phyloP scores from a whole-genome alignment of 2,797 vertebrate genomes.

The Morus bassanus region DNA sequence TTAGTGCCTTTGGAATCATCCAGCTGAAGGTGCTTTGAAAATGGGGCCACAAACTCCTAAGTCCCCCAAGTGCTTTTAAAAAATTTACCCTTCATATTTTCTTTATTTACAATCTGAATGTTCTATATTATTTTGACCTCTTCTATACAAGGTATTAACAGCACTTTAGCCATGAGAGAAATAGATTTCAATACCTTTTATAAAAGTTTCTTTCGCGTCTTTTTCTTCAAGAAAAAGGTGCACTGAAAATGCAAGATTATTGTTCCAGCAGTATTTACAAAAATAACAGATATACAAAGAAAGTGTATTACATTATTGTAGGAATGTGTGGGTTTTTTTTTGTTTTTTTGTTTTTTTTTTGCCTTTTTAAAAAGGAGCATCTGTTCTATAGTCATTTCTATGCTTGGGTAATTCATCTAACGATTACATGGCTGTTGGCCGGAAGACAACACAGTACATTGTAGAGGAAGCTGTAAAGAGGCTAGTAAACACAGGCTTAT shows the following conservation, averaged over 20 bases:
- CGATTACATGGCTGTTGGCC: constrained; percentile 42
- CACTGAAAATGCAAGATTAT: background rate
- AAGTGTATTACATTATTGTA: background rate
- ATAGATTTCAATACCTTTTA: background rate
- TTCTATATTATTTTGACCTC: background rate
- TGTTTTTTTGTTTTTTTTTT: fast-evolving
- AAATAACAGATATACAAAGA: background rate
- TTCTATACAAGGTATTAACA: background rate
- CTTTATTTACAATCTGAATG: background rate
- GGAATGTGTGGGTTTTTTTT: background rate
- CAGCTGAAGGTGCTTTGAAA: background rate
- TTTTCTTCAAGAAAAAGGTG: background rate
- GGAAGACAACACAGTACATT: background rate
- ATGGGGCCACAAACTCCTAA: background rate
- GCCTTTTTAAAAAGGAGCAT: constrained; percentile 12
- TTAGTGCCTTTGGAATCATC: background rate
- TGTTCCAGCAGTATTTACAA: background rate
- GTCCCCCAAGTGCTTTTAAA: background rate
- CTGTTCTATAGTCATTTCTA: constrained; percentile 39
- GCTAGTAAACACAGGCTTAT: constrained; percentile 8
- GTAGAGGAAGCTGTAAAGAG: constrained; percentile 32
- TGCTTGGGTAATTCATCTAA: constrained; percentile 55
- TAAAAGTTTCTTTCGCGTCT: background rate
- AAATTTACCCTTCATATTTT: background rate
- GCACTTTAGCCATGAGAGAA: background rate